These are phyloP conservation scores for Anastrepha obliqua DNA, from an alignment of 1,140 invertebrate species.

Conservation along the genomic window DNA sequence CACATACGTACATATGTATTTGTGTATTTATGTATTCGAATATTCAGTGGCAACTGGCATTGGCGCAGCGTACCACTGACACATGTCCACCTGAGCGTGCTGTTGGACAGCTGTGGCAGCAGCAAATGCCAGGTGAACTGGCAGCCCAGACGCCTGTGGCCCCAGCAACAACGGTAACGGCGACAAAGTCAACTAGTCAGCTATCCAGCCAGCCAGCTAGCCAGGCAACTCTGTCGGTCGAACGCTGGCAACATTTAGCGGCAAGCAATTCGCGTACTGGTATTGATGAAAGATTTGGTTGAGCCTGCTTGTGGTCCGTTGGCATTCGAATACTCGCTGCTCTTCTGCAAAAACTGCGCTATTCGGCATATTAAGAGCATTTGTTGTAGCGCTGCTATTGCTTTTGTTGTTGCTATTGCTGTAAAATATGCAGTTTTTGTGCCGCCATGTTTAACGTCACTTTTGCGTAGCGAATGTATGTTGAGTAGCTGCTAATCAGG, in stretches of 20 bases:
- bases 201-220: background rate
- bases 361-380: conserved; percentile 21
- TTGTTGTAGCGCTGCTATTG: background rate
- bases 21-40: background rate
- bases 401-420: background rate
- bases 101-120: conserved; percentile 4
- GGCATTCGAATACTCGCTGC: background rate
- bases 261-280: background rate
- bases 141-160: background rate
- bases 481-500: conserved; percentile 48
- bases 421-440: background rate
- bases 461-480: conserved; percentile 30
- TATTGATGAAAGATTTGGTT: conserved; percentile 6
- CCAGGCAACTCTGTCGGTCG: background rate
- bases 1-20: background rate
- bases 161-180: background rate
- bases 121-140: conserved; percentile 10
- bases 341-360: background rate
- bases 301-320: background rate
- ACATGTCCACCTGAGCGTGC: conserved; percentile 37
- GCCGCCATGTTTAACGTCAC: conserved; percentile 18
- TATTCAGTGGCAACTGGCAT: background rate
- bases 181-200: background rate
- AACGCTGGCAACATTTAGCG: background rate
- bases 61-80: background rate